phyloP scores from a whole-genome alignment of 2,113 vertebrate species.

The Cinclus cinclus region DNA sequence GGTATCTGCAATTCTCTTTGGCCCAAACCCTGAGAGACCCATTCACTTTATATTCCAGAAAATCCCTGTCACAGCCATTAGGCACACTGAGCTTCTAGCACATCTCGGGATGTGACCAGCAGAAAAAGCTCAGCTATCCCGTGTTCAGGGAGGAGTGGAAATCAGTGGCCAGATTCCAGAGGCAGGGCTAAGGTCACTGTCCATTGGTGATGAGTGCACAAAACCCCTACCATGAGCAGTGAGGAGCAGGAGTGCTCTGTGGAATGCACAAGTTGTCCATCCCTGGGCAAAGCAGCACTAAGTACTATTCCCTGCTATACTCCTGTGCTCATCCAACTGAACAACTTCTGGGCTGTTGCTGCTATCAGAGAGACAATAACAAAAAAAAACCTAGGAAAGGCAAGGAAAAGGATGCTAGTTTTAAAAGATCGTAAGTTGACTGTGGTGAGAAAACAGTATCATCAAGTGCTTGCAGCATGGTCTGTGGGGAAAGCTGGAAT shows the following conservation, averaged over 20 bases:
- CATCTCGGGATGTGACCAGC: background rate
- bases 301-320: background rate
- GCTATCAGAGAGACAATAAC: background rate
- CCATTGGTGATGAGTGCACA: background rate
- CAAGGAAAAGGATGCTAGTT: background rate
- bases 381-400: background rate
- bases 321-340: background rate
- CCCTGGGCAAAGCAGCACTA: background rate
- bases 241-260: fast-evolving
- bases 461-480: fast-evolving
- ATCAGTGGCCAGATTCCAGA: background rate
- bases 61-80: background rate
- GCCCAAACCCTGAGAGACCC: background rate
- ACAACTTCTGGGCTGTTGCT: background rate
- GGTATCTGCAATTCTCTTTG: background rate
- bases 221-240: background rate
- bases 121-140: background rate
- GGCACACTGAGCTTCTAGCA: background rate
- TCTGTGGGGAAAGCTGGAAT: background rate
- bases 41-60: background rate
- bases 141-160: background rate
- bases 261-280: background rate
- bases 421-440: background rate
- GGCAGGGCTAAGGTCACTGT: background rate
- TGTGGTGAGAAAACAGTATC: background rate